Conservation (phyloP, 2,888 invertebrate genomes). For the Sarcophaga variegata region DNA sequence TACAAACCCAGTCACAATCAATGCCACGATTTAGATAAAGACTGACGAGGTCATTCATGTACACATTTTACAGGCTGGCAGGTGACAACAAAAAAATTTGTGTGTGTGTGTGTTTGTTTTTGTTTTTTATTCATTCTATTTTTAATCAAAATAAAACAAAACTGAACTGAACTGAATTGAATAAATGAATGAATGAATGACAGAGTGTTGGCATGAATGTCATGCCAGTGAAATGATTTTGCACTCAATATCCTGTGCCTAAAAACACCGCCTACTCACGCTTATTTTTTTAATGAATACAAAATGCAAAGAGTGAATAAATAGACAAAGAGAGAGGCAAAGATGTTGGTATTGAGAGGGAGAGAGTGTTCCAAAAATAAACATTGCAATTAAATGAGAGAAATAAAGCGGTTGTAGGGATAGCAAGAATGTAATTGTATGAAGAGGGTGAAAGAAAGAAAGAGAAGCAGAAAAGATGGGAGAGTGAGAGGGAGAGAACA, state of each 20-base stretch:
- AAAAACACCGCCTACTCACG: no score
- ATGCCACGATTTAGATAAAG: background rate
- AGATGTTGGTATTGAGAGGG: no score
- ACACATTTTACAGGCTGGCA: background rate
- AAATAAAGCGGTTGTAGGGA: background rate
- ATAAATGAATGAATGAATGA: no score
- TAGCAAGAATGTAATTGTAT: background rate
- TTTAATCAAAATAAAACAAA: background rate
- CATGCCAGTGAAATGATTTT: slow-evolving; percentile 40
- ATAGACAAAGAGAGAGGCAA: no score
- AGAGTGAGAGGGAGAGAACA: background rate
- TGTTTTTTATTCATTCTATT: background rate
- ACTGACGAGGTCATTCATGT: background rate
- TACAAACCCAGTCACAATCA: background rate
- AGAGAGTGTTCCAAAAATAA: slow-evolving; percentile 8
- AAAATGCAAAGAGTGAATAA: no score
- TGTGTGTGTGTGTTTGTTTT: no score
- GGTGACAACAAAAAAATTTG: background rate
- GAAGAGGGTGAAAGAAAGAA: background rate
- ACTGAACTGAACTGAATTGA: background rate
- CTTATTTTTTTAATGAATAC: no score
- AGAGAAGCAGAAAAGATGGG: background rate
- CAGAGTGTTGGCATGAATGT: slow-evolving; percentile 8
- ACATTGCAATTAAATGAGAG: slow-evolving; percentile 43
- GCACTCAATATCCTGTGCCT: slow-evolving; percentile 22